phyloP scores from a whole-genome alignment of 2,113 vertebrate species.

The Strigops habroptila region DNA sequence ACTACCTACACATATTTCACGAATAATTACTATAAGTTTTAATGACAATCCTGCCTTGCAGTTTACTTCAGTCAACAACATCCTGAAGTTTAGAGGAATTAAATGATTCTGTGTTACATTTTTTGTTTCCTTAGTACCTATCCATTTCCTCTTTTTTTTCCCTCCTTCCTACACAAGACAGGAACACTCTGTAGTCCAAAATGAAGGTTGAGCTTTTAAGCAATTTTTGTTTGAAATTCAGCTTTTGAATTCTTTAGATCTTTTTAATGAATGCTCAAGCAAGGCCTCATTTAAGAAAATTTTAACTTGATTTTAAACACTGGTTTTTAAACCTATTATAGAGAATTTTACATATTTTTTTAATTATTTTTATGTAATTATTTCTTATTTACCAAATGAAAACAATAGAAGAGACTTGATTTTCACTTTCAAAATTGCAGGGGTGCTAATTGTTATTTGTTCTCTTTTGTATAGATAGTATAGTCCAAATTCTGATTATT shows the following conservation, averaged over 20 bases:
- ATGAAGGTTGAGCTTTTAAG: neutral
- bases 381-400: neutral
- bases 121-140: neutral
- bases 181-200: constrained; percentile 42
- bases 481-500: neutral
- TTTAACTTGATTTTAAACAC: neutral
- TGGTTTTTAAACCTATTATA: neutral
- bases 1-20: neutral
- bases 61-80: neutral
- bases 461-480: neutral
- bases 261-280: neutral
- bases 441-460: neutral
- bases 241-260: constrained; percentile 33
- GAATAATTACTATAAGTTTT: neutral
- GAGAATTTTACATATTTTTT: neutral
- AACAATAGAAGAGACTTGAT: neutral
- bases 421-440: neutral
- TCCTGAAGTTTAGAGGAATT: neutral
- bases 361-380: too few relatives aligned
- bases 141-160: neutral
- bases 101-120: neutral
- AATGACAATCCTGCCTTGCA: neutral
- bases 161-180: neutral
- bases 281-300: constrained; percentile 15
- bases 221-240: neutral